Evolutionary conservation across 1,140 invertebrate genomes (phyloP), one percentile per base, ranked within the genome.

Genomic region (Saccostrea cuccullata): DNA sequence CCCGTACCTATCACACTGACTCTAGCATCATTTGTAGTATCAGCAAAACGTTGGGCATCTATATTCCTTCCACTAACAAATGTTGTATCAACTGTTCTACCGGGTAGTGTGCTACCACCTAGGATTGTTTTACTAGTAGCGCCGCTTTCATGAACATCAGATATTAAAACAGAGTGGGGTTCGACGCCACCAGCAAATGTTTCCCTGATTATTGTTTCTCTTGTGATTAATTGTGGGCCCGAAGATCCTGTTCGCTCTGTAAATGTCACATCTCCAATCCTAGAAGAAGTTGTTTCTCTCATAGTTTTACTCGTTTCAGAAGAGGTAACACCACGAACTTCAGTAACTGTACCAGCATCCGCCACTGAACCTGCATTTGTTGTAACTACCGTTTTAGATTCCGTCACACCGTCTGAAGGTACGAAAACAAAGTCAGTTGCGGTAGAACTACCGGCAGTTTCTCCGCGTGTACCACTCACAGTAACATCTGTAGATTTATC

Each of bases 121-220:
- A 77, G 30, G 13, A 77, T 77, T 11, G 70, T 77, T 1, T 77
- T 26, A 13, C 70, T 77, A 36, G 70, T 30, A 30, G 15, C 26
- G 2, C 70, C 70, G 13, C 26, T 12, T 15, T 36, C 26, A 30
- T 77, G 70, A 36, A 36, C 70, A 77, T 77, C 70, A 77, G 70
- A 13, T 30, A 77, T 77, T 77, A 15, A 12, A 13, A 77, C 30
- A 13, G 70, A 30, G 30, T 77, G 70, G 1, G 70, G 70, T 30
- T 77, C 70, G 11, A 77, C 70, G 23, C 70, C 70, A 5, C 70
- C 70, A 26, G 70, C 70, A 77, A 77, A 77, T 1, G 70, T 77
- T 36, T 77, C 70, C 13, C 70, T 36, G 15, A 77, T 77, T 13
- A 77, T 77, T 30, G 70, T 77, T 17, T 77, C 70, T 36, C 70